Evolutionary conservation across 2,888 invertebrate genomes (phyloP).

Genomic region (Hedya salicella): DNA sequence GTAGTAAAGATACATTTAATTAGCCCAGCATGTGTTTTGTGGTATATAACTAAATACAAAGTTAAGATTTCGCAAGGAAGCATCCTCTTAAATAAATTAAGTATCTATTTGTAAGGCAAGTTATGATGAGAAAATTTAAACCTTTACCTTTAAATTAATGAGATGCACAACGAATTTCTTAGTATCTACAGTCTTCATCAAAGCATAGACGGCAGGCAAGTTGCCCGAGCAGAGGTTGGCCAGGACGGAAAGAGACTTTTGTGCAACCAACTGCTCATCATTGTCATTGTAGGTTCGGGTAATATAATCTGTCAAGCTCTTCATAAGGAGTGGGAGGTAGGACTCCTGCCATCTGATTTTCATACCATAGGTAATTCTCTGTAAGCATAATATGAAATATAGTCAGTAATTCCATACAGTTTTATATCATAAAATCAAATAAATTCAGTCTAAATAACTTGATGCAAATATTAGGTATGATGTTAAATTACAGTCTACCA

Average conservation of each 20-base stretch:
- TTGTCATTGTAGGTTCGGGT: conserved; percentile 76
- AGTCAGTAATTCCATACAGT: no score
- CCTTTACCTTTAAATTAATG: conserved; percentile 85
- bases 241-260: conserved; percentile 87
- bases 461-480: no score
- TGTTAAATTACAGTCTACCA: no score
- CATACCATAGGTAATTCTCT: conserved; percentile 92
- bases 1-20: no score
- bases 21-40: no score
- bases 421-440: no score
- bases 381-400: conserved; percentile 50
- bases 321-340: conserved; percentile 88
- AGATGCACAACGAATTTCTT: conserved; percentile 87
- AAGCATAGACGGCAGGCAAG: conserved; percentile 88
- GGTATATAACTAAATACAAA: no score
- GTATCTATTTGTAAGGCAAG: no score
- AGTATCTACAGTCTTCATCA: conserved; percentile 89
- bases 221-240: conserved; percentile 93
- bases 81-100: no score
- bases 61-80: no score
- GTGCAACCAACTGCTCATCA: conserved; percentile 73
- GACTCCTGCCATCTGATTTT: conserved; percentile 93
- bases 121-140: no score
- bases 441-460: no score
- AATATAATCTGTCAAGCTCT: conserved; percentile 88